Conservation (phyloP, 2,888 invertebrate species). For the Zygaena filipendulae region DNA sequence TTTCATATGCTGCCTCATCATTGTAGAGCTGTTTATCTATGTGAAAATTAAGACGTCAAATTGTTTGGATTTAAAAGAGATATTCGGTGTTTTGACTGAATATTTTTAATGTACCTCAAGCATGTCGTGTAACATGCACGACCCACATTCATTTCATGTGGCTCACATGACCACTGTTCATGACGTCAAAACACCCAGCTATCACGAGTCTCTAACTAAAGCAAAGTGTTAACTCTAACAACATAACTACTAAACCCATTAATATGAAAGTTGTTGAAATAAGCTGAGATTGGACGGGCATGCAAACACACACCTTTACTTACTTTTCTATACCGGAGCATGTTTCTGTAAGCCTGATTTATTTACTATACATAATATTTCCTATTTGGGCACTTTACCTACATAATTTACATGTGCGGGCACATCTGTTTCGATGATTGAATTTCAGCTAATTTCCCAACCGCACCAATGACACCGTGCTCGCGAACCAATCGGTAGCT, state of each 20-base stretch:
- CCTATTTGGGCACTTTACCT: constrained; percentile 12
- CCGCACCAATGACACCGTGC: constrained; percentile 36
- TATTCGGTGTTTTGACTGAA: constrained; percentile 31
- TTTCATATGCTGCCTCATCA: constrained; percentile 33
- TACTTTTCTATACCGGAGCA: constrained; percentile 34
- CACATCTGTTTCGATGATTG: constrained; percentile 3
- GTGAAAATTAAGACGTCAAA: too few species aligned
- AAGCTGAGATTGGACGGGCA: constrained; percentile 63
- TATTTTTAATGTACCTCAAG: too few species aligned
- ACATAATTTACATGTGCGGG: constrained; percentile 20
- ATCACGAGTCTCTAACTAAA: constrained; percentile 20
- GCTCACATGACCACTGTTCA: constrained; percentile 12
- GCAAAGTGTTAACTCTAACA: constrained; percentile 10
- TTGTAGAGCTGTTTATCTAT: constrained; percentile 31
- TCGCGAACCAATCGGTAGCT: constrained; percentile 35
- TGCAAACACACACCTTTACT: constrained; percentile 32
- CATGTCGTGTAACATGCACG: too few species aligned
- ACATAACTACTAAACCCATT: constrained; percentile 8
- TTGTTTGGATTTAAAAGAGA: too few species aligned
- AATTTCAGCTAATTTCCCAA: constrained; percentile 60
- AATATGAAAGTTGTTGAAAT: constrained; percentile 53
- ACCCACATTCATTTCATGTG: too few species aligned
- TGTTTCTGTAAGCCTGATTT: constrained; percentile 24
- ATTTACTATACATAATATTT: constrained; percentile 16
- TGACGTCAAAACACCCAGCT: constrained; percentile 25